Conservation (phyloP, 1,140 invertebrate species). For the Euwallacea fornicatus region DNA sequence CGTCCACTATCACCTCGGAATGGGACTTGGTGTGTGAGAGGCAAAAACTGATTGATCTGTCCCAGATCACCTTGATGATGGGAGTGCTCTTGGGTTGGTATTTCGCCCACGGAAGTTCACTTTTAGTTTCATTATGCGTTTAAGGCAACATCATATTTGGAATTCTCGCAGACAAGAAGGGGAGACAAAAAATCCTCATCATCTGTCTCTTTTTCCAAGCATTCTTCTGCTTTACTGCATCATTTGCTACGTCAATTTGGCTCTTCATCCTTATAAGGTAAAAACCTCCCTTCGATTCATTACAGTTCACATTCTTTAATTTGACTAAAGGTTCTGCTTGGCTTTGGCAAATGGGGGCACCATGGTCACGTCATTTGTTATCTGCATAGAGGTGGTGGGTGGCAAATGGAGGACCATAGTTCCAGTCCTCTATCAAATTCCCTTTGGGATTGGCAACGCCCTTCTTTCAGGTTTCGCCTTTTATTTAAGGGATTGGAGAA, state of each 20-base stretch:
- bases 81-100: constrained; percentile 55
- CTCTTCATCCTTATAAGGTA: constrained; percentile 56
- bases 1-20: constrained; percentile 56
- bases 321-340: constrained; percentile 63
- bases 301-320: background rate
- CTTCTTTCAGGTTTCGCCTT: constrained; percentile 63
- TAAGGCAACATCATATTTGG: constrained; percentile 59
- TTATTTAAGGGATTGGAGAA: constrained; percentile 69
- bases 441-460: constrained; percentile 69
- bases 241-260: constrained; percentile 64
- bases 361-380: constrained; percentile 67
- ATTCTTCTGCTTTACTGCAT: constrained; percentile 59
- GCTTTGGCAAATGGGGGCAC: constrained; percentile 71
- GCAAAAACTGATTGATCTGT: constrained; percentile 55
- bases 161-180: constrained; percentile 56
- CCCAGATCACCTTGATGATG: constrained; percentile 58
- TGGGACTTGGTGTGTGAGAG: constrained; percentile 59
- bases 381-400: constrained; percentile 63
- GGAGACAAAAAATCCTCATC: constrained; percentile 47
- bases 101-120: too few relatives aligned
- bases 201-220: constrained; percentile 60
- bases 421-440: constrained; percentile 71
- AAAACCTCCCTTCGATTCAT: constrained; percentile 1
- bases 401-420: constrained; percentile 67
- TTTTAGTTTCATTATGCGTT: background rate